Evolutionary conservation across 2,888 invertebrate genomes (phyloP).

Genomic region (Thera obeliscata): DNA sequence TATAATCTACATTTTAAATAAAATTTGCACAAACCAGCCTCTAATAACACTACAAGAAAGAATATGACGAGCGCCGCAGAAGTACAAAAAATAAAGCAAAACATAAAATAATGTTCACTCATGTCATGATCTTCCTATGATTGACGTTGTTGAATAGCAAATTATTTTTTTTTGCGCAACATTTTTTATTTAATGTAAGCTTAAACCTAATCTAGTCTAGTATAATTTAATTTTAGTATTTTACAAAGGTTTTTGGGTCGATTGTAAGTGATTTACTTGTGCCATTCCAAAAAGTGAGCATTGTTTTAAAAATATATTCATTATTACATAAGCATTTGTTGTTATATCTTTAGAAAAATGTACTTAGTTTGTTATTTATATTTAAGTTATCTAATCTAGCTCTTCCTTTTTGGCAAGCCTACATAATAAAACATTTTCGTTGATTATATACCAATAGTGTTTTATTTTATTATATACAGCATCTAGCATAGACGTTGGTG

Average conservation of each 20-base stretch:
- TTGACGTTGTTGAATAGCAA: background rate
- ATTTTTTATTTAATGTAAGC: conserved; percentile 6
- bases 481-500: no score
- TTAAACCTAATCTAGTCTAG: conserved; percentile 31
- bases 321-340: conserved; percentile 11
- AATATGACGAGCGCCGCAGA: conserved; percentile 34
- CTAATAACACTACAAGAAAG: background rate
- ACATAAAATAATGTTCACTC: background rate
- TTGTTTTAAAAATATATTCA: conserved; percentile 10
- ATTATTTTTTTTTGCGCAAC: background rate
- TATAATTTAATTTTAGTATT: conserved; percentile 37
- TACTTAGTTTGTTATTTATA: conserved; percentile 10
- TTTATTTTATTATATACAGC: no score
- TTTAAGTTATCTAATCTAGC: background rate
- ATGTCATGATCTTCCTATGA: background rate
- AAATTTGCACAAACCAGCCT: conserved; percentile 5
- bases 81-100: conserved; percentile 26
- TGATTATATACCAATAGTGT: background rate
- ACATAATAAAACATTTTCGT: background rate
- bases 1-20: background rate
- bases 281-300: conserved; percentile 33
- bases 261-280: conserved; percentile 35
- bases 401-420: conserved; percentile 2
- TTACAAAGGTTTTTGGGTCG: conserved; percentile 54
- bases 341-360: background rate